phyloP scores from a whole-genome alignment of 2,113 vertebrate genomes.

The Bubo scandiacus region DNA sequence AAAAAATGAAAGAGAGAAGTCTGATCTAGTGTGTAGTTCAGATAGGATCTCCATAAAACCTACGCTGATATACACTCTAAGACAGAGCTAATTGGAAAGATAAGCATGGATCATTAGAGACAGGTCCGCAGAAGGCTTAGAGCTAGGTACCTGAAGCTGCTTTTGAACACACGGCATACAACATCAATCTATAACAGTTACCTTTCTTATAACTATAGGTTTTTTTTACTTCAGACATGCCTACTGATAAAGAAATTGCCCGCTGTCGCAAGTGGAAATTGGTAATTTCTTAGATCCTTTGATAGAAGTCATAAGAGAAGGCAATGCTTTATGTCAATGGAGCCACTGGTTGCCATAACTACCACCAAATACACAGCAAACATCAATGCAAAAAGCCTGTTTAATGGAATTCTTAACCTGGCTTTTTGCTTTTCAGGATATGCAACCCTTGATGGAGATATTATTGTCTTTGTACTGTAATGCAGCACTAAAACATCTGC shows the following conservation, averaged over 20 bases:
- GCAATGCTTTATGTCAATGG: not conserved
- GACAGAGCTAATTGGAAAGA: not conserved
- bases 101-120: not conserved
- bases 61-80: not conserved
- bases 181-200: not conserved
- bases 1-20: not conserved
- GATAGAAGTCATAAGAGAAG: not conserved
- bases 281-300: not conserved
- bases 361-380: not conserved
- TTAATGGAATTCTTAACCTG: not conserved
- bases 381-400: not conserved
- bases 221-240: not conserved
- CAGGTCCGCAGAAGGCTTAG: not conserved
- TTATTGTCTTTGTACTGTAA: not conserved
- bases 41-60: not conserved
- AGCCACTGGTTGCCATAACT: not conserved
- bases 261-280: not conserved
- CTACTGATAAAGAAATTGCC: not conserved
- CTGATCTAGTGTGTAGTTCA: not conserved
- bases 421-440: not conserved
- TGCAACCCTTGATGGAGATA: not conserved
- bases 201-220: not conserved
- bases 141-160: not conserved
- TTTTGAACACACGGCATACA: not conserved
- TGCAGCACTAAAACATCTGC: conserved; percentile 38